phyloP scores from a whole-genome alignment of 2,888 invertebrate genomes.

The Drosophila eohydei region DNA sequence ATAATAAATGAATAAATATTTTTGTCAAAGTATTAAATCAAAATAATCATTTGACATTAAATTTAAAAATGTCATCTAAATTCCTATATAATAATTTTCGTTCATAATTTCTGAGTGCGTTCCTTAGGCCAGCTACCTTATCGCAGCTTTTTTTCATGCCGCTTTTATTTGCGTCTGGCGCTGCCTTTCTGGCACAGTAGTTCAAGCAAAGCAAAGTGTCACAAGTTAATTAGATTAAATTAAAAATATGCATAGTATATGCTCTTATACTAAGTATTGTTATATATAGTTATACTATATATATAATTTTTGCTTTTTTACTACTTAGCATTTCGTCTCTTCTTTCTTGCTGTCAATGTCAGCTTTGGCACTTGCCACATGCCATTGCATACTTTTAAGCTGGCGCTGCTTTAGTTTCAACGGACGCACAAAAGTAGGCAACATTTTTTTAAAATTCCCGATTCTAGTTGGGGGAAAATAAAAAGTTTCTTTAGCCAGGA shows the following conservation, averaged over 20 bases:
- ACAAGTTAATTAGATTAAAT: slow-evolving; percentile 79
- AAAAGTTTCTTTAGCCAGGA: neutral
- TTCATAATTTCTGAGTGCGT: neutral
- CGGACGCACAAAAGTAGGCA: slow-evolving; percentile 65
- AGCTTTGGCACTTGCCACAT: slow-evolving; percentile 34
- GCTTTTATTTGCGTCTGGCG: slow-evolving; percentile 1
- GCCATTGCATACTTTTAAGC: slow-evolving; percentile 70
- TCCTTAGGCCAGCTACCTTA: neutral
- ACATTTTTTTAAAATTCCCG: neutral
- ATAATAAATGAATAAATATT: no score
- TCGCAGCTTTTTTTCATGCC: slow-evolving; percentile 6
- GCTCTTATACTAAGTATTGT: slow-evolving; percentile 30
- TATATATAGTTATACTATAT: slow-evolving; percentile 31
- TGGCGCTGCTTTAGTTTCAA: slow-evolving; percentile 7
- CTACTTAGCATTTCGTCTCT: slow-evolving; percentile 19
- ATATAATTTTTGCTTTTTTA: slow-evolving; percentile 23
- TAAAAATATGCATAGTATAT: slow-evolving; percentile 46
- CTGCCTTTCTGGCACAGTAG: slow-evolving; percentile 73
- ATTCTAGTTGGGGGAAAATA: neutral
- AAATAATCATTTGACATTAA: neutral
- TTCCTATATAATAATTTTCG: neutral
- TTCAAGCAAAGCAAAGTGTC: slow-evolving; percentile 73
- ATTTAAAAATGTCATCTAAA: neutral
- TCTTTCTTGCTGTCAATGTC: slow-evolving; percentile 74
- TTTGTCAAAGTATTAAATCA: no score